These are phyloP conservation scores for Drosophila quadrilineata DNA, from an alignment of 1,140 invertebrate species.

Conservation along the genomic window DNA sequence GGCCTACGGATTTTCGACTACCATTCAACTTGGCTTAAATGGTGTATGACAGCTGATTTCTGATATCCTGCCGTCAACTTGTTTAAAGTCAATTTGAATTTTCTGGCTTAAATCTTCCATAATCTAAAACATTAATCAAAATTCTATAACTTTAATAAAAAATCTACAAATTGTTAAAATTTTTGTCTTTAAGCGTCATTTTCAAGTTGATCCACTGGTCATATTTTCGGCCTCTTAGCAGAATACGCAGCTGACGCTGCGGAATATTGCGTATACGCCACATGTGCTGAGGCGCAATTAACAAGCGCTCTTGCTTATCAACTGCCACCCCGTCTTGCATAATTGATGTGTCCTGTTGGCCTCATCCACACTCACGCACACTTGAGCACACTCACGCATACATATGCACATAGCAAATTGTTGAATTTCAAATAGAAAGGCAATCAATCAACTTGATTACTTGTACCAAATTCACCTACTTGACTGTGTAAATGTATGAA, in stretches of 20 bases:
- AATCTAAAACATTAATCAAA: too few species aligned
- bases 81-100: background rate
- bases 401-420: background rate
- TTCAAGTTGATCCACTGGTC: too few species aligned
- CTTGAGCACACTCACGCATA: background rate
- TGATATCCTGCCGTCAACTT: background rate
- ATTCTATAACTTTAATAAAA: too few species aligned
- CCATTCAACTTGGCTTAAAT: slow-evolving; percentile 7
- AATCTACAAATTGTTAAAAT: too few species aligned
- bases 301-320: slow-evolving; percentile 6
- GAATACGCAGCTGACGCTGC: too few species aligned
- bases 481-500: background rate
- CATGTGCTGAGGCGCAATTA: slow-evolving; percentile 38
- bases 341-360: slow-evolving; percentile 40
- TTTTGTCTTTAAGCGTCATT: too few species aligned
- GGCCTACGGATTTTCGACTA: background rate
- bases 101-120: background rate
- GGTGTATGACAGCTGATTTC: background rate
- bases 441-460: slow-evolving; percentile 65
- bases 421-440: slow-evolving; percentile 17
- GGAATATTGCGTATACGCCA: slow-evolving; percentile 43
- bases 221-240: too few species aligned
- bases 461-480: slow-evolving; percentile 32
- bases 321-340: slow-evolving; percentile 24
- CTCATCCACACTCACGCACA: background rate